phyloP scores from a whole-genome alignment of 2,113 vertebrate species.

The Capricornis sumatraensis region DNA sequence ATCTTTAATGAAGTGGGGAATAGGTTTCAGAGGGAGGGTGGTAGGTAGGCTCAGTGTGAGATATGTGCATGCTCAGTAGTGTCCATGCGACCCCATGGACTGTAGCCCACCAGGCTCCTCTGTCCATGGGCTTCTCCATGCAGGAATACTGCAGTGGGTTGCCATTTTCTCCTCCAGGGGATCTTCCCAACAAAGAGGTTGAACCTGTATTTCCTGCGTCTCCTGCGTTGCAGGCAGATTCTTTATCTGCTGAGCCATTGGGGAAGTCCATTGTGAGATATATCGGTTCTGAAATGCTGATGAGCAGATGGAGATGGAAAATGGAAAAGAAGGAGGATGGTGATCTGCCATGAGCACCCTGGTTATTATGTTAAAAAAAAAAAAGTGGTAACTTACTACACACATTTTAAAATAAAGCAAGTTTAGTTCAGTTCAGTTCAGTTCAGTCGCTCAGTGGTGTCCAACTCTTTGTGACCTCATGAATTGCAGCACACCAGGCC shows the following conservation, averaged over 20 bases:
- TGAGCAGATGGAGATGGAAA: not conserved
- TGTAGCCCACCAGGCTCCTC: not conserved
- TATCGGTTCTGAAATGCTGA: not conserved
- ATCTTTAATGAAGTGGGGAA: not conserved
- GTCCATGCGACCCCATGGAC: not conserved
- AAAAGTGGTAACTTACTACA: not conserved
- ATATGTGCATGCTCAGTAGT: not conserved
- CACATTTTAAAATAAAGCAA: not conserved
- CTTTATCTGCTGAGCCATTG: not conserved
- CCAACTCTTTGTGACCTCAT: rapidly evolving
- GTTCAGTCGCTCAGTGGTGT: no score
- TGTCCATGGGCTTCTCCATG: not conserved
- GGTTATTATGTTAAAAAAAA: not conserved
- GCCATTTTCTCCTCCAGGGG: not conserved
- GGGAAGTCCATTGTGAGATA: not conserved
- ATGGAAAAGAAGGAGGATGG: not conserved
- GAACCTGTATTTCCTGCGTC: not conserved
- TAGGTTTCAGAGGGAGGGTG: not conserved
- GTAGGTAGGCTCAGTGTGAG: not conserved
- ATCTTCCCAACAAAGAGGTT: not conserved
- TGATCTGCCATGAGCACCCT: not conserved
- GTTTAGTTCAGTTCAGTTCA: no score
- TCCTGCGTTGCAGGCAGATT: not conserved
- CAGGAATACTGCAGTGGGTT: not conserved
- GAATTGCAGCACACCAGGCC: no score